Evolutionary conservation across 2,113 vertebrate species (phyloP).

Genomic region (Vulpes ferrilata): DNA sequence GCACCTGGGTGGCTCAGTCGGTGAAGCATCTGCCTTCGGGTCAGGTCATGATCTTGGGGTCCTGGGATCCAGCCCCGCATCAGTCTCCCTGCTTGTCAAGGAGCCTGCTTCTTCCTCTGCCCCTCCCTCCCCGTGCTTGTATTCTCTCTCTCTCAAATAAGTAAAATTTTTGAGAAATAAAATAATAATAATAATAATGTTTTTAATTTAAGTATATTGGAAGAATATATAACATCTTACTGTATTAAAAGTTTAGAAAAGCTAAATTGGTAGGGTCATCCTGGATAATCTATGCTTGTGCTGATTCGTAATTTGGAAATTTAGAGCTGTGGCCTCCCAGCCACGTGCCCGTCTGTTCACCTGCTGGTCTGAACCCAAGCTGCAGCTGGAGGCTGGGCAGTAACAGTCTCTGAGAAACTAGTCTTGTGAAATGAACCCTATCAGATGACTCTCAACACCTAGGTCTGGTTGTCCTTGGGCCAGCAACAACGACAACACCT

Average conservation of each 20-base stretch:
- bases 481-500: accelerated
- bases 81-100: too few relatives aligned
- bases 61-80: neutral
- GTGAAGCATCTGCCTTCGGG: neutral
- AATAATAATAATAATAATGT: neutral
- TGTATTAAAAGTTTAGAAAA: neutral
- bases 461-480: neutral
- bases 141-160: neutral
- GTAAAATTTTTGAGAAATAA: neutral
- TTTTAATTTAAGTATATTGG: neutral
- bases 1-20: neutral
- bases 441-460: accelerated
- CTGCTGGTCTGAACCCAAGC: too few relatives aligned
- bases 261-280: neutral
- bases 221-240: neutral
- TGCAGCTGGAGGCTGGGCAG: neutral
- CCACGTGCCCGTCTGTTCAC: accelerated
- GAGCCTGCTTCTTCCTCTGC: neutral
- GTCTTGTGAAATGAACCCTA: neutral
- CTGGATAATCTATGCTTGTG: accelerated
- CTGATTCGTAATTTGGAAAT: accelerated
- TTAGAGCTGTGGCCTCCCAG: too few relatives aligned
- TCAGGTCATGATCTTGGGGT: neutral
- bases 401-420: neutral
- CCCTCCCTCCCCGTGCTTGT: neutral